Evolutionary conservation across 64 coral and sea anemone genomes (phyloP).

Genomic region (Montipora capricornis): DNA sequence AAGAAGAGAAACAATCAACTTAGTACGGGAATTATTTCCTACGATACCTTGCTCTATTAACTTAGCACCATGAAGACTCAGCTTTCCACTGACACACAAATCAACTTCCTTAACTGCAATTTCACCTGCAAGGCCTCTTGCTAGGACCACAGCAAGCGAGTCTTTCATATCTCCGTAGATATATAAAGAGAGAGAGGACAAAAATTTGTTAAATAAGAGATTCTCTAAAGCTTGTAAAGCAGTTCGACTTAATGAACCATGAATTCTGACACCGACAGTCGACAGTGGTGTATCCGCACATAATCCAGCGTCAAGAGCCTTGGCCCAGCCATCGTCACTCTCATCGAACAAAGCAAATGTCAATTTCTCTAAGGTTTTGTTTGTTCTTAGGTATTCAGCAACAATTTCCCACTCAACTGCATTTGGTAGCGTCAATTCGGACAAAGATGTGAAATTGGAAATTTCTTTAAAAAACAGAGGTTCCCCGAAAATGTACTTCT

Average conservation of each 20-base stretch:
- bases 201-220: neutral
- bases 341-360: neutral
- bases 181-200: neutral
- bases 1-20: too few species aligned
- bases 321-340: neutral
- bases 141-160: neutral
- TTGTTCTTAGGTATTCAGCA: too few species aligned
- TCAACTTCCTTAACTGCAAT: neutral
- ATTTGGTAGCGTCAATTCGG: neutral
- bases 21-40: too few species aligned
- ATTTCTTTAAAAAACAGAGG: too few species aligned
- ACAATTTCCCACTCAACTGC: too few species aligned
- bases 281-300: neutral
- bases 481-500: too few species aligned
- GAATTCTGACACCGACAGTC: neutral
- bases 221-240: neutral
- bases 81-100: neutral
- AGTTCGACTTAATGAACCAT: neutral
- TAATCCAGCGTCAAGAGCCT: neutral
- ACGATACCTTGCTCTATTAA: too few species aligned
- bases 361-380: neutral
- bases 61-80: too few species aligned
- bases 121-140: neutral
- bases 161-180: slow-evolving; percentile 8
- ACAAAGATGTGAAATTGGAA: too few species aligned